Evolutionary conservation across 2,113 vertebrate genomes (phyloP).

Genomic region (Peromyscus leucopus): DNA sequence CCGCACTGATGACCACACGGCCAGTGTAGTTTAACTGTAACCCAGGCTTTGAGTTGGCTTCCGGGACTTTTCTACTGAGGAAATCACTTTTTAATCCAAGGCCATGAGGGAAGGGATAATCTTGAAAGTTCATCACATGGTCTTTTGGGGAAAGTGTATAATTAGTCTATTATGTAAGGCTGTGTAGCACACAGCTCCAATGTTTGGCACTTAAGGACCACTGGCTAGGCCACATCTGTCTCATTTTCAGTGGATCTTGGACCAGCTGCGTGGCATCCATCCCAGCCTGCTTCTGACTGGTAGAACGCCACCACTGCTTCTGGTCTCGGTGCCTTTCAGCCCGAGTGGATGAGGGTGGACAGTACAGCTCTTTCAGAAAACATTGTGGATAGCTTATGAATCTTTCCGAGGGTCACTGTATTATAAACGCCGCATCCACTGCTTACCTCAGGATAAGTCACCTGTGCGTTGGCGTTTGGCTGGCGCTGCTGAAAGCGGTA

Average conservation of each 20-base stretch:
- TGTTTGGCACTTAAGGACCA: not conserved
- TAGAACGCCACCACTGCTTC: not conserved
- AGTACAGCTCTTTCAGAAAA: not conserved
- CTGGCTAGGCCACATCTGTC: not conserved
- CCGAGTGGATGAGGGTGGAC: not conserved
- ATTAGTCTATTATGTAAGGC: not conserved
- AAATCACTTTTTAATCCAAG: slow-evolving; percentile 19
- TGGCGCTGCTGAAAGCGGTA: not conserved
- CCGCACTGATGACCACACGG: not conserved
- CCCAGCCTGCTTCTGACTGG: not conserved
- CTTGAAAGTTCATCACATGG: not conserved
- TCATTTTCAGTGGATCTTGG: not conserved
- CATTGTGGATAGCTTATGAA: not conserved
- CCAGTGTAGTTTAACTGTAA: not conserved
- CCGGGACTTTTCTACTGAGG: not conserved
- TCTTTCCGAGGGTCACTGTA: not conserved
- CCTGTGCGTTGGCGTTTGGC: not conserved
- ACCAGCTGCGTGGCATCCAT: not conserved
- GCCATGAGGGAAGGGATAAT: not conserved
- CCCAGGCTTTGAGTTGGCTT: not conserved
- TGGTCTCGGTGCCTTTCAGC: slow-evolving; percentile 16
- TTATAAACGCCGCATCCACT: not conserved
- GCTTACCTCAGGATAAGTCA: not conserved
- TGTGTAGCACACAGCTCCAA: not conserved
- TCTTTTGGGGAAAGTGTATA: not conserved